Evolutionary conservation across 1,140 invertebrate species (phyloP).

Genomic region (Papilio polytes): DNA sequence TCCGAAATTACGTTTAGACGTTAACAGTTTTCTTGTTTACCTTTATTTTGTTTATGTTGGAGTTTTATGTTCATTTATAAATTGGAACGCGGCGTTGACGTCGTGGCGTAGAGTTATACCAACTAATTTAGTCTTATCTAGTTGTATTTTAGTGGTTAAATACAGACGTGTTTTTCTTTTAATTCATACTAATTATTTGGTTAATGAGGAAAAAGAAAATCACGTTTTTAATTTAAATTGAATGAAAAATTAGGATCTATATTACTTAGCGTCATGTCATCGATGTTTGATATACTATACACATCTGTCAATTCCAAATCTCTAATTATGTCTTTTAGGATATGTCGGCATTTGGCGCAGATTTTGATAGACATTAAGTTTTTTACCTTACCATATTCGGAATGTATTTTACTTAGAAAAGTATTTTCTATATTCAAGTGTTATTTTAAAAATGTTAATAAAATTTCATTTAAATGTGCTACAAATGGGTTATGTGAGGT

Average conservation of each 20-base stretch:
- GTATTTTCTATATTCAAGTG: background rate
- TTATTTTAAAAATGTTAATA: conserved; percentile 6
- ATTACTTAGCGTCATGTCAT: no score
- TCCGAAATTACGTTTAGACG: conserved; percentile 73
- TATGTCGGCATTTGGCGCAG: background rate
- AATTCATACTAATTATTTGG: background rate
- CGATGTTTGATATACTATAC: no score
- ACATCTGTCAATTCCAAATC: background rate
- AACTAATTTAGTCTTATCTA: conserved; percentile 4
- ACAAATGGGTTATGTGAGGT: background rate
- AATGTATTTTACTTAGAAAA: background rate
- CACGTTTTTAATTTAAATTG: background rate
- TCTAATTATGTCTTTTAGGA: background rate
- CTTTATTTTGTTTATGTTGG: conserved; percentile 68
- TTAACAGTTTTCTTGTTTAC: conserved; percentile 76
- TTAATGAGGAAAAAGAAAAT: background rate
- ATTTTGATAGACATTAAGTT: background rate
- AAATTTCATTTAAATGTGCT: background rate
- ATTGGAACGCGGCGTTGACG: conserved; percentile 10
- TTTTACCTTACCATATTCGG: background rate
- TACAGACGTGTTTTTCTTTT: background rate
- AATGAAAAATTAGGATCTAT: no score
- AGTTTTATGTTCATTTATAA: conserved; percentile 46
- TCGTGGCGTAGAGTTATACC: background rate
- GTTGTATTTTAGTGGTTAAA: background rate